A percentile compares a stretch with the other conserved stretches of the same genome.
These are phyloP conservation scores for Gallinago stenura DNA, from an alignment of 2,797 vertebrate genomes.

Conservation along the genomic window DNA sequence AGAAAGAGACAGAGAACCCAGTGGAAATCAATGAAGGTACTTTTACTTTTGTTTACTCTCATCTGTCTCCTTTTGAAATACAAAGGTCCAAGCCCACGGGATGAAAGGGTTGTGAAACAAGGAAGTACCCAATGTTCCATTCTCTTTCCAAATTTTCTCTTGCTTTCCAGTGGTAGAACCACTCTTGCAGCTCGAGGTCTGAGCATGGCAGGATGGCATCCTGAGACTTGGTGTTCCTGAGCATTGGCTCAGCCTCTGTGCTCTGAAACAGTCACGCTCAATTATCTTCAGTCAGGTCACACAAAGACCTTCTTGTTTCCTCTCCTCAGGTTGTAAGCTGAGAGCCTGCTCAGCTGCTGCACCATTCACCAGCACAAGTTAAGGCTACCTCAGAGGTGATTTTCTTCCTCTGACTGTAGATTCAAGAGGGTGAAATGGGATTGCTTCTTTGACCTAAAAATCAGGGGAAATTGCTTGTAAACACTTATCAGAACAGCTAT, in stretches of 20 bases:
- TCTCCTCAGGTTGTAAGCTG: not conserved
- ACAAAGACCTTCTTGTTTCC: not conserved
- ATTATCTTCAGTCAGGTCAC: not conserved
- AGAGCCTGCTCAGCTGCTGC: not conserved
- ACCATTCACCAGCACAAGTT: not conserved
- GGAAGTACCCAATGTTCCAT: not conserved
- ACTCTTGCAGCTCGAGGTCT: not conserved
- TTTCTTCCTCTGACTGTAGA: not conserved
- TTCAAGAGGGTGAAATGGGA: not conserved
- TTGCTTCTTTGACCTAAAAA: not conserved
- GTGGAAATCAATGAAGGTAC: constrained; percentile 89
- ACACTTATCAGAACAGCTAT: not conserved
- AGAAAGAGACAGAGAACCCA: constrained; percentile 78
- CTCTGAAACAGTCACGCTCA: not conserved
- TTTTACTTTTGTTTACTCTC: not conserved
- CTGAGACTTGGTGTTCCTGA: not conserved
- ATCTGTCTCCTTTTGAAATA: not conserved
- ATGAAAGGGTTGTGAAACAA: not conserved
- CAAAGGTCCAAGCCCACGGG: not conserved
- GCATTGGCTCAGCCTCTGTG: not conserved
- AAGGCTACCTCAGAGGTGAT: not conserved
- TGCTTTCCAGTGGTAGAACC: not conserved
- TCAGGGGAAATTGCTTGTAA: not conserved
- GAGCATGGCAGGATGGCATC: not conserved
- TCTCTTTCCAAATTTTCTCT: not conserved